A percentile compares a stretch with the other conserved stretches of the same genome.
These are phyloP conservation scores for Oreochromis tanganicae DNA, from an alignment of 2,113 vertebrate species.

Conservation along the genomic window DNA sequence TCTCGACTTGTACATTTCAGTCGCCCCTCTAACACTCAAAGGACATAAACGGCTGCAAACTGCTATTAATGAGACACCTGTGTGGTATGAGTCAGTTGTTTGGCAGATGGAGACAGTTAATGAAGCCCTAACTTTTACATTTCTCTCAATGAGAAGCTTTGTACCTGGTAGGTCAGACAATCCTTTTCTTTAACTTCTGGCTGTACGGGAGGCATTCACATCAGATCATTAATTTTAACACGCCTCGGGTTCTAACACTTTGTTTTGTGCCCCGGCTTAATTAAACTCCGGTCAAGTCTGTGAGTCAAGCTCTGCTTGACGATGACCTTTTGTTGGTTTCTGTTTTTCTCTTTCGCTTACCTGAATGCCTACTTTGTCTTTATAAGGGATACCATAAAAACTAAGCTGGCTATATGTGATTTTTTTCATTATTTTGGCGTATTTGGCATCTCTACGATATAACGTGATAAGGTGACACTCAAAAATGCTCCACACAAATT, in stretches of 20 bases:
- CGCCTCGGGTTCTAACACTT: background rate
- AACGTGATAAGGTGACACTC: background rate
- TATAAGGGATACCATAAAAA: background rate
- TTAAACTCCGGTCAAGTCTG: conserved; percentile 31
- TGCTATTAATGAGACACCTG: background rate
- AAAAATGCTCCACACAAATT: background rate
- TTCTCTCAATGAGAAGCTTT: conserved; percentile 4
- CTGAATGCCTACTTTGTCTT: background rate
- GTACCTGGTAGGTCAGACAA: conserved; percentile 15
- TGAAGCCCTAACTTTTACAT: conserved; percentile 29
- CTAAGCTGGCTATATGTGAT: fast-evolving
- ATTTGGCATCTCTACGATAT: background rate
- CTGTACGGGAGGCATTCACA: conserved; percentile 17
- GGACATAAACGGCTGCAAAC: conserved; percentile 9
- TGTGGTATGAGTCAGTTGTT: conserved; percentile 25
- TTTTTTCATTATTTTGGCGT: background rate
- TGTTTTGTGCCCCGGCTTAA: conserved; percentile 27
- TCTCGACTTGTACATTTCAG: background rate
- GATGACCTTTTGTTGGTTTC: background rate
- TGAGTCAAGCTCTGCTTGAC: background rate
- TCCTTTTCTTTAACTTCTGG: background rate
- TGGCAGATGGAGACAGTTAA: conserved; percentile 40
- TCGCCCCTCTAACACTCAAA: background rate
- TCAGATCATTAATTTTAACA: conserved; percentile 47
- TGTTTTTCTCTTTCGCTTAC: background rate